phyloP scores from a whole-genome alignment of 30 jellyfish, hydroid and myxozoan genomes.

The Aurelia aurita complex sp. Pacific region DNA sequence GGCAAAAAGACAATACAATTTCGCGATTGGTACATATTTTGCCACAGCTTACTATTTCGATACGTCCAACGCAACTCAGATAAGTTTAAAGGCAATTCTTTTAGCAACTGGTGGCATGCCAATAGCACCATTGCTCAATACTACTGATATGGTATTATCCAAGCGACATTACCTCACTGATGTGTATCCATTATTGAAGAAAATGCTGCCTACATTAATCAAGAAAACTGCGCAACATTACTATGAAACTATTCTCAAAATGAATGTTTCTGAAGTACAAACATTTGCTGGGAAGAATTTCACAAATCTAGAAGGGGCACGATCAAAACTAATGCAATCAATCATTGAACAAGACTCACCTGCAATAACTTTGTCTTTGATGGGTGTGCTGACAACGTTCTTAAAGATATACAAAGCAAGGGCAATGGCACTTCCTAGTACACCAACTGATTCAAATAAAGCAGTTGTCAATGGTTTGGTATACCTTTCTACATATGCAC shows the following conservation, averaged over 20 bases:
- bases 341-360: background rate
- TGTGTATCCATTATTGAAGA: background rate
- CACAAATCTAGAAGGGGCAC: no score
- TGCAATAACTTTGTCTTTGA: background rate
- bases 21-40: background rate
- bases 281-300: no score
- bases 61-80: background rate
- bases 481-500: background rate
- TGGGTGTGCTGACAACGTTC: background rate
- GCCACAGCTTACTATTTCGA: background rate
- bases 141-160: background rate
- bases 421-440: no score
- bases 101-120: background rate
- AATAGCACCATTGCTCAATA: background rate
- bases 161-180: background rate
- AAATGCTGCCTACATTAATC: background rate
- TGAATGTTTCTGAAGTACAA: no score
- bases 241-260: no score
- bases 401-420: background rate
- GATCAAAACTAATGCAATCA: no score
- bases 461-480: background rate
- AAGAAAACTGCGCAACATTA: no score
- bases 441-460: slow-evolving; percentile 5
- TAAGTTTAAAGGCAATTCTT: no score
- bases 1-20: background rate